These are phyloP conservation scores for Micropoecilia bifurca DNA, from an alignment of 2,797 vertebrate genomes.

Conservation along the genomic window DNA sequence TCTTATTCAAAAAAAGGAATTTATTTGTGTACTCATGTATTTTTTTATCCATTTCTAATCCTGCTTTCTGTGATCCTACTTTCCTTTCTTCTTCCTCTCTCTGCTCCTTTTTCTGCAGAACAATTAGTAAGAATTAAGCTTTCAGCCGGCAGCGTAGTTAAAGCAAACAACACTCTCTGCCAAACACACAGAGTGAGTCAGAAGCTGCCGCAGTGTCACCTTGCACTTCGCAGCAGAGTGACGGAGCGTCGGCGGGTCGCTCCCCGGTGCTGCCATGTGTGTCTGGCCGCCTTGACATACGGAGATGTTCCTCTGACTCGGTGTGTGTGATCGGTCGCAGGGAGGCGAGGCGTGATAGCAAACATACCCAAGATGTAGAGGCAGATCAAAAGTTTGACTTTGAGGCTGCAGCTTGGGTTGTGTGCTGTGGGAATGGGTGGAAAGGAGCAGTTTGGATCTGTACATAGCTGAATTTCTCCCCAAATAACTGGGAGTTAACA, in stretches of 20 bases:
- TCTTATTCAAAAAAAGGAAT: no score
- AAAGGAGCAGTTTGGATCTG: conserved; percentile 25
- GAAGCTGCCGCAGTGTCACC: conserved; percentile 50
- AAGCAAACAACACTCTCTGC: not conserved
- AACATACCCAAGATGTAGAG: conserved; percentile 39
- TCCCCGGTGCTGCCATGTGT: conserved; percentile 46
- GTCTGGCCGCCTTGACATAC: conserved; percentile 56
- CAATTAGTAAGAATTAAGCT: conserved; percentile 63
- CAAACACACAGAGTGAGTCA: conserved; percentile 25
- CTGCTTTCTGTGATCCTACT: conserved; percentile 60
- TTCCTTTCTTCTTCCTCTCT: conserved; percentile 26
- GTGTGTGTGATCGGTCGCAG: conserved; percentile 16
- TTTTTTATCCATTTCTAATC: no score
- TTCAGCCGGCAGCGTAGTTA: conserved; percentile 27
- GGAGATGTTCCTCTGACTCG: conserved; percentile 51
- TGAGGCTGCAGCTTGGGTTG: conserved; percentile 6
- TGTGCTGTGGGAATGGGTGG: conserved; percentile 2
- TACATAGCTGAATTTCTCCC: not conserved
- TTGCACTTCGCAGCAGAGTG: conserved; percentile 62
- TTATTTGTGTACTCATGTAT: no score
- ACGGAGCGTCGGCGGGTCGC: conserved; percentile 66
- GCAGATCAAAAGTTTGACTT: conserved; percentile 26
- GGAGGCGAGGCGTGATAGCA: conserved; percentile 33
- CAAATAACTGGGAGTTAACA: not conserved
- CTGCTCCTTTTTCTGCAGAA: conserved; percentile 35